Evolutionary conservation across 1,140 invertebrate genomes (phyloP).

Genomic region (Gonatopus flavifemur): DNA sequence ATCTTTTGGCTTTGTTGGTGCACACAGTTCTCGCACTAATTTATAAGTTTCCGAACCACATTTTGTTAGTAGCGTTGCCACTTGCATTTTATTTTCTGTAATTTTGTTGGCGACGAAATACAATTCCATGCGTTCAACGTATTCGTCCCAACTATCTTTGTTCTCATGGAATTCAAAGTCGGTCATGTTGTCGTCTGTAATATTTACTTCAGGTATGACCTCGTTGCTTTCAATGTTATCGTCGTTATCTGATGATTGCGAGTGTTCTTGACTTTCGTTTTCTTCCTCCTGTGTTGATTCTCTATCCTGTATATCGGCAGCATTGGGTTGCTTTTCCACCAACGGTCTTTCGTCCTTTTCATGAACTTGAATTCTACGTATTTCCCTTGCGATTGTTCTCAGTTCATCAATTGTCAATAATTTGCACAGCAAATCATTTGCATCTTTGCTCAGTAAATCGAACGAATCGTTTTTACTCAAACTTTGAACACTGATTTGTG

Average conservation of each 20-base stretch:
- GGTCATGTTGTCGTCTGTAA: background rate
- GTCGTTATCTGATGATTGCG: background rate
- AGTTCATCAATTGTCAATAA: too few relatives aligned
- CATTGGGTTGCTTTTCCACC: too few relatives aligned
- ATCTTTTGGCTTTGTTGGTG: background rate
- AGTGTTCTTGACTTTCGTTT: background rate
- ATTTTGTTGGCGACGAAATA: background rate
- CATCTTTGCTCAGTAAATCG: too few relatives aligned
- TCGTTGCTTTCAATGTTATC: background rate
- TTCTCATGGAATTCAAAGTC: background rate
- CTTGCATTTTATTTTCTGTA: background rate
- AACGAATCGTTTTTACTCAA: too few relatives aligned
- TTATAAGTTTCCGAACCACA: background rate
- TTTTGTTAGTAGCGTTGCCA: background rate
- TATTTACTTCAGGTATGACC: background rate
- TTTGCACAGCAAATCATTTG: too few relatives aligned
- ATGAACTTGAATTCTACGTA: too few relatives aligned
- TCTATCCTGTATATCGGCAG: too few relatives aligned
- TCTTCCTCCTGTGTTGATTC: background rate
- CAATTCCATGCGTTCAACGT: background rate
- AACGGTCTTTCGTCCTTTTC: too few relatives aligned
- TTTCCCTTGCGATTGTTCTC: too few relatives aligned
- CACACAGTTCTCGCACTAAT: background rate
- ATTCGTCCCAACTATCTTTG: background rate
- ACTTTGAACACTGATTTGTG: too few relatives aligned